Percentiles rank a stretch among this genome's conserved stretches.
Conservation (phyloP, 1,140 invertebrate species). For the Coenobita brevimanus region DNA sequence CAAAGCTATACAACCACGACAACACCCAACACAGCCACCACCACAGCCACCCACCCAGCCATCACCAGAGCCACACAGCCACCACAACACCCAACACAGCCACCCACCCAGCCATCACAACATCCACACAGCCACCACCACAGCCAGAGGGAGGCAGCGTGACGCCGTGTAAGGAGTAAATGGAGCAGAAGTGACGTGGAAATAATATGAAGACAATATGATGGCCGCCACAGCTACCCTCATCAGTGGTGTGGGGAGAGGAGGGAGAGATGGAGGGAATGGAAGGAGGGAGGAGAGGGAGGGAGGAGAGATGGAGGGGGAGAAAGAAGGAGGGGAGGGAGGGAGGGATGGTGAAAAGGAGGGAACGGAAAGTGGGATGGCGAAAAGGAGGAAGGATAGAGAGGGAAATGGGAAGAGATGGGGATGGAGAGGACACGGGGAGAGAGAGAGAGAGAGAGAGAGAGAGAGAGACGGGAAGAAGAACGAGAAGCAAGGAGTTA, state of each 20-base stretch:
- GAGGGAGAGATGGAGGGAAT: not conserved
- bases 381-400: not conserved
- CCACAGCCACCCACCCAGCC: not conserved
- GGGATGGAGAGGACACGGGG: not conserved
- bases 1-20: not conserved
- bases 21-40: not conserved
- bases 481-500: not conserved
- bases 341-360: too few relatives aligned
- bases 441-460: not conserved
- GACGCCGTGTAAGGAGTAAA: conserved; percentile 56
- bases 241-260: not conserved
- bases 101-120: not conserved
- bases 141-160: conserved; percentile 3
- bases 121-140: not conserved
- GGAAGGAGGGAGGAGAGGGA: not conserved
- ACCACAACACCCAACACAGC: not conserved
- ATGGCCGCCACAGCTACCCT: conserved; percentile 40
- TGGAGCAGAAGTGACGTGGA: conserved; percentile 48
- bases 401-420: not conserved
- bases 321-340: not conserved
- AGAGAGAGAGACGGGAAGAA: conserved; percentile 5
- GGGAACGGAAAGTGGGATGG: not conserved
- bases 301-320: too few relatives aligned
- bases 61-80: not conserved
- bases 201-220: conserved; percentile 59